A percentile compares a stretch with the other conserved stretches of the same genome.
phyloP scores from a whole-genome alignment of 2,113 vertebrate species.

The Ciconia boyciana region DNA sequence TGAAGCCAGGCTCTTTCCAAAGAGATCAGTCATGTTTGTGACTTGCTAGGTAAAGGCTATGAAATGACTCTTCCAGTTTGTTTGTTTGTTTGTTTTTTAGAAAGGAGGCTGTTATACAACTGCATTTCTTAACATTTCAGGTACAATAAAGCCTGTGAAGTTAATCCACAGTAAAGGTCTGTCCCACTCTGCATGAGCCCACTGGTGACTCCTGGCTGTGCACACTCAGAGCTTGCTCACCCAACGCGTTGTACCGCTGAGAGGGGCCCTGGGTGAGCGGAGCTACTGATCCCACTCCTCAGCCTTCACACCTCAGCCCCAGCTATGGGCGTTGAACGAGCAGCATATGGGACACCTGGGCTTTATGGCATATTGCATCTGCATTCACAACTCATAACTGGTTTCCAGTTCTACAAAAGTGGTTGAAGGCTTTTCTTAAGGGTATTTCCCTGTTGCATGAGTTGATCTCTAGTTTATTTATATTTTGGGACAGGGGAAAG shows the following conservation, averaged over 20 bases:
- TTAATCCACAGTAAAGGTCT: neutral
- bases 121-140: neutral
- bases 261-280: neutral
- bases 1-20: neutral
- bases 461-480: neutral
- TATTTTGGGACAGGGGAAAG: neutral
- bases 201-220: fast-evolving
- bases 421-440: neutral
- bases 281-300: neutral
- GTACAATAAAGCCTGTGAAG: neutral
- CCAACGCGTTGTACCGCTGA: fast-evolving
- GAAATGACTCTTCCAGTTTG: neutral
- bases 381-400: neutral
- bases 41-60: neutral
- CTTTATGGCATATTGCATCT: neutral
- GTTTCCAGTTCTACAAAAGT: neutral
- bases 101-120: neutral
- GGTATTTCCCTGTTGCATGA: neutral
- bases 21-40: neutral
- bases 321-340: fast-evolving
- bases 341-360: neutral
- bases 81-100: neutral
- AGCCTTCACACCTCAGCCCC: fast-evolving
- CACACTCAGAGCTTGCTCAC: neutral
- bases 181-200: neutral